Conservation (phyloP, 2,113 vertebrate genomes). For the Perca fluviatilis region DNA sequence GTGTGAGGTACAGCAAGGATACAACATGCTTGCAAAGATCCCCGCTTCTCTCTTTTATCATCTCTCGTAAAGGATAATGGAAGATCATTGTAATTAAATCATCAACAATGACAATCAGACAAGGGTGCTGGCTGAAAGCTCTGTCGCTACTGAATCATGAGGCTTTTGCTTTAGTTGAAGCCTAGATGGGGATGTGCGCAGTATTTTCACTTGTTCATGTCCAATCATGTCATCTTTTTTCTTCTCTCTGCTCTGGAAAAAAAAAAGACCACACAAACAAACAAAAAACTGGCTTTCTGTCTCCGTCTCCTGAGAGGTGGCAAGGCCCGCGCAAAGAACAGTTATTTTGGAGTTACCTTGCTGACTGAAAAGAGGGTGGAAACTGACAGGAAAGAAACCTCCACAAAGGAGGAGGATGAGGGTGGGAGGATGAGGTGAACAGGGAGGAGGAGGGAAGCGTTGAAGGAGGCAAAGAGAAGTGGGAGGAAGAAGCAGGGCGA, state of each 20-base stretch:
- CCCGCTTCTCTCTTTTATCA: constrained; percentile 44
- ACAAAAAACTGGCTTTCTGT: constrained; percentile 29
- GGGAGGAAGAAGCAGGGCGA: constrained; percentile 28
- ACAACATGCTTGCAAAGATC: constrained; percentile 8
- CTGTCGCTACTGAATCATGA: constrained; percentile 18
- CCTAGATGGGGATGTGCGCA: constrained; percentile 25
- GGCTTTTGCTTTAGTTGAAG: constrained; percentile 42
- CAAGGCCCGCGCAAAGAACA: constrained; percentile 18
- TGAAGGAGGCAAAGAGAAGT: background rate
- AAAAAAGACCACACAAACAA: background rate
- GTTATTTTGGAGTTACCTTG: no score
- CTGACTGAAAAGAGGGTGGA: constrained; percentile 42
- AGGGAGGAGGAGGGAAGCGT: background rate
- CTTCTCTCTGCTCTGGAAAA: background rate
- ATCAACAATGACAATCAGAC: constrained; percentile 54
- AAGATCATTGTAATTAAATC: constrained; percentile 67
- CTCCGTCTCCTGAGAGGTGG: constrained; percentile 53
- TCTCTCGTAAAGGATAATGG: constrained; percentile 37
- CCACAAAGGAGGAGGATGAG: constrained; percentile 28
- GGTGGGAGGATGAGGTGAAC: constrained; percentile 21
- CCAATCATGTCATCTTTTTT: constrained; percentile 35
- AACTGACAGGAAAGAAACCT: constrained; percentile 32
- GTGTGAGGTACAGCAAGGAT: constrained; percentile 21
- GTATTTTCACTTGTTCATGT: constrained; percentile 50
- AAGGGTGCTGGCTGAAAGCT: constrained; percentile 41